Conservation (phyloP, 2,113 vertebrate species). For the Atractosteus spatula region DNA sequence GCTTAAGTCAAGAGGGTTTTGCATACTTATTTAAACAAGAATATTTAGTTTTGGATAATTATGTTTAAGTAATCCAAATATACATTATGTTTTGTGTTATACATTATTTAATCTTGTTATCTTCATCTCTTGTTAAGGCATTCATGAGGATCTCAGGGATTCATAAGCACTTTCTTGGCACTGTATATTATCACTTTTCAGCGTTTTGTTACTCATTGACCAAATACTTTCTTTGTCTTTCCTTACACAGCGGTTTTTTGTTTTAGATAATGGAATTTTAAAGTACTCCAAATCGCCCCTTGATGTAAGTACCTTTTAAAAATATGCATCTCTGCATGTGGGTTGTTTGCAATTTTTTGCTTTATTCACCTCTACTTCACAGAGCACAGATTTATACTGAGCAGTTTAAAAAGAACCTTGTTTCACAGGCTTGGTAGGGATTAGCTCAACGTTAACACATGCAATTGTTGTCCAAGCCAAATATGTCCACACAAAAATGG, state of each 20-base stretch:
- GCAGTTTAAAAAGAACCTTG: not conserved
- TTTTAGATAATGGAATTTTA: constrained; percentile 96
- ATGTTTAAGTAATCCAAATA: too few species aligned
- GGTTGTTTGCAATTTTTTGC: not conserved
- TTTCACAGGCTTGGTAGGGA: not conserved
- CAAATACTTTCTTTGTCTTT: constrained; percentile 37
- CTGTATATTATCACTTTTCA: too few species aligned
- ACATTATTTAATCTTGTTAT: too few species aligned
- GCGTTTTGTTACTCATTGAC: not conserved
- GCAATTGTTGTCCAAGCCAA: not conserved
- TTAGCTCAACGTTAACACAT: not conserved
- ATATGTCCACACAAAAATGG: too few species aligned
- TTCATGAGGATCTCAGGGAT: too few species aligned
- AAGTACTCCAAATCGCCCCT: constrained; percentile 98
- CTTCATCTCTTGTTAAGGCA: too few species aligned
- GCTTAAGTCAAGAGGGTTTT: too few species aligned
- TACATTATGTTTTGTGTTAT: too few species aligned
- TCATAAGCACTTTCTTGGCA: too few species aligned
- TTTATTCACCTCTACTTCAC: not conserved
- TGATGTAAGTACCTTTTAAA: constrained; percentile 83
- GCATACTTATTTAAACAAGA: too few species aligned
- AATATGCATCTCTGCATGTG: not conserved
- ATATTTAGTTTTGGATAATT: too few species aligned
- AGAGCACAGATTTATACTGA: not conserved
- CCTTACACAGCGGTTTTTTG: constrained; percentile 87